Conservation (phyloP, 2,113 vertebrate species). For the Gopherus flavomarginatus region DNA sequence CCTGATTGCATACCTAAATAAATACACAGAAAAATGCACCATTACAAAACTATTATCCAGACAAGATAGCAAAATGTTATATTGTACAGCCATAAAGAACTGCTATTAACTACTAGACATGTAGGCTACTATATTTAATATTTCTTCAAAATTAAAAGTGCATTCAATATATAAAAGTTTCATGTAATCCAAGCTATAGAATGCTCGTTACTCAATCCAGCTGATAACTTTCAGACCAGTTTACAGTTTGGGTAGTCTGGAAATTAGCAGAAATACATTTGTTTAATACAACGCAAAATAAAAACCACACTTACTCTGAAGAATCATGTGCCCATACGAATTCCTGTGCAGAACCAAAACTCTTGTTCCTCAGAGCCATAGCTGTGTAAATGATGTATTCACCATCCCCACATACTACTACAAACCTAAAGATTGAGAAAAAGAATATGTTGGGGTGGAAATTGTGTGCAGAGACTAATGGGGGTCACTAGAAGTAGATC, state of each 20-base stretch:
- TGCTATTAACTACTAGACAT: neutral
- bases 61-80: neutral
- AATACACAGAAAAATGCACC: neutral
- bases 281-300: neutral
- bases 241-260: neutral
- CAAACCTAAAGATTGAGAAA: conserved; percentile 81
- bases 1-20: conserved; percentile 93
- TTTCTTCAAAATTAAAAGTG: neutral
- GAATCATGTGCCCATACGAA: conserved; percentile 99
- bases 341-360: conserved; percentile 98
- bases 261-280: neutral
- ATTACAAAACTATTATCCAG: neutral
- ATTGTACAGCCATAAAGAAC: neutral
- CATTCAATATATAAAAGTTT: neutral
- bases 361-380: conserved; percentile 98
- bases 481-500: neutral
- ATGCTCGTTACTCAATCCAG: neutral
- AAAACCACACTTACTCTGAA: conserved; percentile 89
- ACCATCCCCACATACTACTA: conserved; percentile 97
- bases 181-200: neutral
- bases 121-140: neutral
- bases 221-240: neutral
- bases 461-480: neutral
- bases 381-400: conserved; percentile 99
- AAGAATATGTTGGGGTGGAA: neutral